These are phyloP conservation scores for Pocillopora grandis DNA, from an alignment of 92 coral and sea anemone genomes.

Conservation along the genomic window DNA sequence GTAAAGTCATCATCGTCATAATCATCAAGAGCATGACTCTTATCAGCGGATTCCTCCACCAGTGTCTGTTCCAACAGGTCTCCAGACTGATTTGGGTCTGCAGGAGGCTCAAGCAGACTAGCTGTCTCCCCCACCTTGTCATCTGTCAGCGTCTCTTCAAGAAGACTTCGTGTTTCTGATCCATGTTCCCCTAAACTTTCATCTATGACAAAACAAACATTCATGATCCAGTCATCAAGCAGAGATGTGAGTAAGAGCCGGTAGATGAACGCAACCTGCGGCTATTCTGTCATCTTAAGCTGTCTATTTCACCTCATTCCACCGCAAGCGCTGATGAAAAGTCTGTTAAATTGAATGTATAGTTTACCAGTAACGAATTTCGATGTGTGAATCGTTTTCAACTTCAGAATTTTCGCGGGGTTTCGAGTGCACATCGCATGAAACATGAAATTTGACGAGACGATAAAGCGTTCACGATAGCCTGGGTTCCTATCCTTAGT, in stretches of 20 bases:
- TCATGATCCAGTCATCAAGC: not conserved
- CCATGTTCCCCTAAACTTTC: constrained; percentile 47
- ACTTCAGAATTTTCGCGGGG: too few relatives aligned
- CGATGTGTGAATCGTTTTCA: too few relatives aligned
- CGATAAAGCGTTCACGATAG: too few relatives aligned
- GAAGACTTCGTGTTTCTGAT: constrained; percentile 78
- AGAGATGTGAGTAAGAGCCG: not conserved
- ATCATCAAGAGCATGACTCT: constrained; percentile 38
- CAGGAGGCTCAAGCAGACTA: constrained; percentile 56
- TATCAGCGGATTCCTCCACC: constrained; percentile 57
- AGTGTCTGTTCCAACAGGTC: constrained; percentile 61
- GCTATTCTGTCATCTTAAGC: not conserved
- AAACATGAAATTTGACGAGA: too few relatives aligned
- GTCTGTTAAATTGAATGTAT: too few relatives aligned
- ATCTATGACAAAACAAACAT: constrained; percentile 32
- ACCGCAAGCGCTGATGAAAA: not conserved
- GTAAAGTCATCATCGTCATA: constrained; percentile 83
- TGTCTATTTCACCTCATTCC: not conserved
- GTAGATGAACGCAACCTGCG: too few relatives aligned
- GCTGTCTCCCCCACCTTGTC: constrained; percentile 58
- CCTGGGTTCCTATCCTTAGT: too few relatives aligned
- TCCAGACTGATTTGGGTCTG: constrained; percentile 51
- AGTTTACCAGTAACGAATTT: too few relatives aligned
- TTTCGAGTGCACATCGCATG: too few relatives aligned
- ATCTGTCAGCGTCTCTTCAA: constrained; percentile 54